phyloP scores from a whole-genome alignment of 2,113 vertebrate genomes.

The Petrocephalus zakoni region DNA sequence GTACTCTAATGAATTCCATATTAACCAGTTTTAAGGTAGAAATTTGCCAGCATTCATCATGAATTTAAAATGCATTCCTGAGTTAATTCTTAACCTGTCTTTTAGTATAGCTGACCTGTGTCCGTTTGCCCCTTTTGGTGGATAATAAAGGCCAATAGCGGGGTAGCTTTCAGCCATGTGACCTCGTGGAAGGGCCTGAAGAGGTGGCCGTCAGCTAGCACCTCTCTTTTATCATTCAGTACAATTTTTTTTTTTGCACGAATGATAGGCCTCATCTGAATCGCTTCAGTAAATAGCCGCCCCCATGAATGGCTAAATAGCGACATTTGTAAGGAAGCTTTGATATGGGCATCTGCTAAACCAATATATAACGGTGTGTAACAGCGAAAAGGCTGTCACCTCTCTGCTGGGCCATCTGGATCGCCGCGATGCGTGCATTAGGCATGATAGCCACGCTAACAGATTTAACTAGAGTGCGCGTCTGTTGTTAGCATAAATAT shows the following conservation, averaged over 20 bases:
- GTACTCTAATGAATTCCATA: not conserved
- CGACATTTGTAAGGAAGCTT: not conserved
- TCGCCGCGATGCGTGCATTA: not conserved
- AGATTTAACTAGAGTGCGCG: not conserved
- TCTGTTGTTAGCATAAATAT: not conserved
- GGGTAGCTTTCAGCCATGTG: not conserved
- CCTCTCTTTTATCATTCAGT: not conserved
- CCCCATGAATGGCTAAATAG: not conserved
- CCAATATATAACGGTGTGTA: not conserved
- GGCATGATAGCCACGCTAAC: not conserved
- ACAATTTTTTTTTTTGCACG: not conserved
- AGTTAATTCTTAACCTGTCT: not conserved
- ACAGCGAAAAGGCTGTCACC: not conserved
- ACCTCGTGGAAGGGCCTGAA: not conserved
- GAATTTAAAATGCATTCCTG: not conserved
- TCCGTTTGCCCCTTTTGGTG: not conserved
- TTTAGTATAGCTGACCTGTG: not conserved
- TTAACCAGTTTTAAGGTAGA: not conserved
- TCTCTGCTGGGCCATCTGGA: not conserved
- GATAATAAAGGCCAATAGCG: not conserved
- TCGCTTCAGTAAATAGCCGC: constrained; percentile 17
- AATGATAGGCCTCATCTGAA: not conserved
- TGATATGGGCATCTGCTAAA: not conserved
- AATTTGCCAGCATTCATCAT: not conserved
- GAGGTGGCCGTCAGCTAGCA: not conserved